These are phyloP conservation scores for Macrophya annulata DNA, from an alignment of 2,888 invertebrate genomes.

Conservation along the genomic window DNA sequence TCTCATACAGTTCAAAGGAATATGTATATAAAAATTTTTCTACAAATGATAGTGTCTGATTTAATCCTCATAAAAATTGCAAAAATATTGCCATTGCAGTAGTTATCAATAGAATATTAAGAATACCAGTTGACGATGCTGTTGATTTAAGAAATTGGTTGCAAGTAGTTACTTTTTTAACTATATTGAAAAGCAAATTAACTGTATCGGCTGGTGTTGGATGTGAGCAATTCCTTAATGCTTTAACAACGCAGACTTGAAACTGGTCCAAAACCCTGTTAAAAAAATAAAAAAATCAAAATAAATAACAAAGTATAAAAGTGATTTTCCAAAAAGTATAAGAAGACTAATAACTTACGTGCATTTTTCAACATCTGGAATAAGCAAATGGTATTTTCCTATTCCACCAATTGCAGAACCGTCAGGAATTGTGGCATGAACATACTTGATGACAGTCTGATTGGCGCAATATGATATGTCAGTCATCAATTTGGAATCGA, in stretches of 20 bases:
- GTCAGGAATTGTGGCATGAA: not conserved
- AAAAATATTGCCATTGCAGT: not conserved
- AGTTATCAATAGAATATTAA: not conserved
- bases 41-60: no score
- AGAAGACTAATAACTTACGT: not conserved
- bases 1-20: no score
- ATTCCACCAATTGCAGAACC: not conserved
- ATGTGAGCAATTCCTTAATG: not conserved
- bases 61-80: not conserved
- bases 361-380: not conserved
- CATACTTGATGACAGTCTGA: not conserved
- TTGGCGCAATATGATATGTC: not conserved
- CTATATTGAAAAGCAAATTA: not conserved
- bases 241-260: not conserved
- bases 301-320: not conserved
- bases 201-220: not conserved
- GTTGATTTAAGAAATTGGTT: not conserved
- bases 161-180: not conserved
- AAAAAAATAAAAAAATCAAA: not conserved
- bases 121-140: not conserved
- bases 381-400: not conserved
- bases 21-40: no score
- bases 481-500: no score
- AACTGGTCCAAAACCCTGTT: not conserved
- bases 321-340: not conserved